Percentiles rank a stretch among this genome's conserved stretches.
phyloP scores from a whole-genome alignment of 2,888 invertebrate species.

The Synergus gifuensis region DNA sequence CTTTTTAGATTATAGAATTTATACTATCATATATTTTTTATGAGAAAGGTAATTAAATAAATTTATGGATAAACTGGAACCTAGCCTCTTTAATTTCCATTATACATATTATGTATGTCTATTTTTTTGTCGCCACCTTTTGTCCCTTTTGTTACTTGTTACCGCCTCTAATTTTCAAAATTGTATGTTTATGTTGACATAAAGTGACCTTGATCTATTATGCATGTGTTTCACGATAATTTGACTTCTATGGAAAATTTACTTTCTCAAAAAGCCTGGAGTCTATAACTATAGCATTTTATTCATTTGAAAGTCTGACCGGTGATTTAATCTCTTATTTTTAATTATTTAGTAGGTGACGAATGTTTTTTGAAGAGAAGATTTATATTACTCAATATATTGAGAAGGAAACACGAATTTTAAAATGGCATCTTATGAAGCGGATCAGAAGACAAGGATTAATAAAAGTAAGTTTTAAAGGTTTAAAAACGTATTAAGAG shows the following conservation, averaged over 20 bases:
- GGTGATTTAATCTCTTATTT: not conserved
- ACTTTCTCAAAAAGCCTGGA: not conserved
- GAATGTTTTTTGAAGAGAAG: not conserved
- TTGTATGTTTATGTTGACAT: constrained; percentile 32
- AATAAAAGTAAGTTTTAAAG: constrained; percentile 24
- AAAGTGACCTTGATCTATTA: constrained; percentile 14
- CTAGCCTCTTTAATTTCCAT: constrained; percentile 3
- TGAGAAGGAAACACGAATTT: not conserved
- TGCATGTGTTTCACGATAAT: not conserved
- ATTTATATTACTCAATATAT: not conserved
- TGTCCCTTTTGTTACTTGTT: not conserved
- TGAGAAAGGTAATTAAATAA: too few relatives aligned
- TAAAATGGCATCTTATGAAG: constrained; percentile 14
- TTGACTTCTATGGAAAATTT: not conserved
- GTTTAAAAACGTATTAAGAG: not conserved
- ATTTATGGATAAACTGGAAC: not conserved
- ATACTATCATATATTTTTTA: not conserved
- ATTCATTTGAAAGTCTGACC: not conserved
- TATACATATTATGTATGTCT: not conserved
- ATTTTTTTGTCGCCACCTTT: not conserved
- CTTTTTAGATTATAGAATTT: not conserved
- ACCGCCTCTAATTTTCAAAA: not conserved
- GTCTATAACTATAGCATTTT: not conserved
- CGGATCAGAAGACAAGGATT: not conserved
- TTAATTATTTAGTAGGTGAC: constrained; percentile 11